A percentile compares a stretch with the other conserved stretches of the same genome.
phyloP scores from a whole-genome alignment of 92 coral and sea anemone species.

The Siderastrea radians region DNA sequence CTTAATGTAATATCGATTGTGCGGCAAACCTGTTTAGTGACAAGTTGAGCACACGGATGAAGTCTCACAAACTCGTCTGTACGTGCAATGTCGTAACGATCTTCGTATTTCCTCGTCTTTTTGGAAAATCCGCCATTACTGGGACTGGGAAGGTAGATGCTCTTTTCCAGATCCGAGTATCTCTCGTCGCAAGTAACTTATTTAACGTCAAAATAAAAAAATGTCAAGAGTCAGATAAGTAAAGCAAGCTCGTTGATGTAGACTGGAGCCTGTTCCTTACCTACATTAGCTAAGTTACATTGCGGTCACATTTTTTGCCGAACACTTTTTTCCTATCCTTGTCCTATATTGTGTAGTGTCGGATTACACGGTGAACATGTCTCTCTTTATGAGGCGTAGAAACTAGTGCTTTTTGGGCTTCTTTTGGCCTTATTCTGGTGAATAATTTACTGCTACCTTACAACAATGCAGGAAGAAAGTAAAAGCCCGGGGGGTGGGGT shows the following conservation, averaged over 20 bases:
- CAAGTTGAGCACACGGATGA: slow-evolving; percentile 73
- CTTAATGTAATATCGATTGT: too few species aligned
- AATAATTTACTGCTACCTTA: background rate
- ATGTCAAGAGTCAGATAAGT: too few species aligned
- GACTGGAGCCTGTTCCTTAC: too few species aligned
- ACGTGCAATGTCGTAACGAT: background rate
- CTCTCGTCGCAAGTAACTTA: slow-evolving; percentile 54
- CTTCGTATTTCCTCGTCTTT: background rate
- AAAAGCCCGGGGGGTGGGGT: too few species aligned
- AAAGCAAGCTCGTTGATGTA: too few species aligned
- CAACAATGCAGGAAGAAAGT: background rate
- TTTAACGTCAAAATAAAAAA: too few species aligned
- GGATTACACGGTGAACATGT: background rate
- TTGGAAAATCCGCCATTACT: background rate
- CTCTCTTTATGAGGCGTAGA: background rate
- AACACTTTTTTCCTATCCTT: too few species aligned
- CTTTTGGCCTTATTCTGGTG: background rate
- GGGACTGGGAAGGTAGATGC: slow-evolving; percentile 54
- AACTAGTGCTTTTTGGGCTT: background rate
- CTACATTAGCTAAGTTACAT: too few species aligned
- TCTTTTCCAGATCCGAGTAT: background rate
- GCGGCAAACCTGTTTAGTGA: slow-evolving; percentile 51
- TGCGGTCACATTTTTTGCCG: too few species aligned
- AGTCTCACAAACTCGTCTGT: slow-evolving; percentile 54
- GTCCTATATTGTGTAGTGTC: background rate